Evolutionary conservation across 2,888 invertebrate species (phyloP), one percentile per base, ranked within the genome.

Genomic region (Neoitamus cyanurus): DNA sequence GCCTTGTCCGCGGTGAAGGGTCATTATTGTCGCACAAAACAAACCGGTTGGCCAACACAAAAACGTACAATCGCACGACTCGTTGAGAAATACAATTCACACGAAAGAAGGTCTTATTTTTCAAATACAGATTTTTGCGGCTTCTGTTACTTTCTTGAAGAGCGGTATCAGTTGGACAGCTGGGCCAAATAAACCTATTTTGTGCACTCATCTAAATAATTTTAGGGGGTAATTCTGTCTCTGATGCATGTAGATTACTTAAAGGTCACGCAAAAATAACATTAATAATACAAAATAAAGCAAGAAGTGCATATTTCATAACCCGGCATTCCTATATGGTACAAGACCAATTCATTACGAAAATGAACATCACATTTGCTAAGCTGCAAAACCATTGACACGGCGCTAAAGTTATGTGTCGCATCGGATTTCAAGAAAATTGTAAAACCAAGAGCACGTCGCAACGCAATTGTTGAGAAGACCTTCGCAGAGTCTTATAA

Each of bases 1-100:
- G 30, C 28, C 70, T 70, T n/a, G 28, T n/a, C 31, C 13, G 70
- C n/a, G n/a, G 30, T 73, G 73, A 73, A 73, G 73, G 73, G 73
- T 73, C 36, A 58, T 37, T 15, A 36, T 34, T 20, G 20, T 73
- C 20, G 36, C 31, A 73, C 20, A 73, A 58, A 73, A 25, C 15
- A 37, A 73, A 73, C 73, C 36, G 73, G 73, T 73, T 73, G 37
- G 4, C 7, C 20, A 9, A 42, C 6, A 20, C 25, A 58, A 58
- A 58, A 20, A 58, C 25, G 58, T 25, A 58, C 2, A 3, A 20
- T 20, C 48, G 5, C 2, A 48, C 48, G 48, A 48, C 11, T 15
- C 48, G 20, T 4, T 1, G 20, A 48, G 15, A 48, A 48, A 48
- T 48, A 20, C 58, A 58, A 25, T 58, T 20, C 58, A 58, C 42